Evolutionary conservation across 2,797 vertebrate species (phyloP).

Genomic region (Sebastes paucispinis): DNA sequence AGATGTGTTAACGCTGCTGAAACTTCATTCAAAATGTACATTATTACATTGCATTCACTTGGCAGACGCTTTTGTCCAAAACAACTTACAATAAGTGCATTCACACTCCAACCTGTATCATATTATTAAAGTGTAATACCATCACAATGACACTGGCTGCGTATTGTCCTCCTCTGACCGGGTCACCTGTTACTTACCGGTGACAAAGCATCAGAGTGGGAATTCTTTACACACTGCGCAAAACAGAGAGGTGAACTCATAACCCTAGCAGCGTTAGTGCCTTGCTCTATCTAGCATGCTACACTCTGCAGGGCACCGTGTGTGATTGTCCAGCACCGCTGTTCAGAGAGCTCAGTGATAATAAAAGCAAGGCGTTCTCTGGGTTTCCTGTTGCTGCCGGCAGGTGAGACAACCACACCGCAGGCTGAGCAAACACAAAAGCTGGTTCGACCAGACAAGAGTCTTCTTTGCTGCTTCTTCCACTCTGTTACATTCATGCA

Average conservation of each 20-base stretch:
- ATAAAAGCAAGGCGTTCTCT: background rate
- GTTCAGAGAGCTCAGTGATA: background rate
- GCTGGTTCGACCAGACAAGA: background rate
- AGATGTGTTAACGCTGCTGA: background rate
- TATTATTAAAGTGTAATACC: background rate
- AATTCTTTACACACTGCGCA: background rate
- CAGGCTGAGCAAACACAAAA: background rate
- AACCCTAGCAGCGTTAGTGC: background rate
- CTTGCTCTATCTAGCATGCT: background rate
- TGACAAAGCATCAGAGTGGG: background rate
- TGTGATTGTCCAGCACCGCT: background rate
- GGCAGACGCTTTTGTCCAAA: too few relatives aligned
- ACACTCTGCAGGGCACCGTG: background rate
- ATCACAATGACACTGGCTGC: background rate
- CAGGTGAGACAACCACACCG: background rate
- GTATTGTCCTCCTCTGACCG: background rate
- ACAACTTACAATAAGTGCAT: background rate
- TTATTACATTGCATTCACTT: background rate
- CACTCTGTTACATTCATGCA: background rate
- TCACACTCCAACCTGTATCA: background rate
- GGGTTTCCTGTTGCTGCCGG: background rate
- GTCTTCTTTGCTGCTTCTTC: conserved; percentile 12
- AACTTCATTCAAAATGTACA: background rate
- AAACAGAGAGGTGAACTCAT: background rate
- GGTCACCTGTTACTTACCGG: background rate